Percentiles rank a stretch among this genome's conserved stretches.
Conservation (phyloP, 1,140 invertebrate genomes). For the Pristionchus pacificus region DNA sequence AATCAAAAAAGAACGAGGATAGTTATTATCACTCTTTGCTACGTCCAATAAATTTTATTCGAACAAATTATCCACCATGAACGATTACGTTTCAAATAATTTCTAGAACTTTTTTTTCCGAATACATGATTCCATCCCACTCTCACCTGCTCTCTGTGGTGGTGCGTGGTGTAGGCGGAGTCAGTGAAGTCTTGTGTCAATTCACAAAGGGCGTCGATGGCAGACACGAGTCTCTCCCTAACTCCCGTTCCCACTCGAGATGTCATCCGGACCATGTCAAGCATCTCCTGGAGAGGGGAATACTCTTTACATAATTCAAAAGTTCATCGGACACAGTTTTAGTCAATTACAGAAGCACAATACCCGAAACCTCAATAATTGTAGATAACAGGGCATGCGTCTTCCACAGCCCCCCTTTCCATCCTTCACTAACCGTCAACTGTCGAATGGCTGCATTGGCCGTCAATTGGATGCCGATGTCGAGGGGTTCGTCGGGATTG, state of each 20-base stretch:
- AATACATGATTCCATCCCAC: neutral
- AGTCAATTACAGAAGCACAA: no score
- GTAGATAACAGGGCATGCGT: conserved; percentile 16
- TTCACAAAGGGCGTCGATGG: conserved; percentile 84
- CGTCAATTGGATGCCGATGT: conserved; percentile 64
- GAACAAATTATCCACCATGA: no score
- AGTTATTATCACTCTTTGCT: no score
- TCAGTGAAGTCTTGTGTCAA: conserved; percentile 97
- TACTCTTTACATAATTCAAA: conserved; percentile 15
- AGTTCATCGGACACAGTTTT: no score
- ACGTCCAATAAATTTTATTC: no score
- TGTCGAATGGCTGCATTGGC: conserved; percentile 75
- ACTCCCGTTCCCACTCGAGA: conserved; percentile 53
- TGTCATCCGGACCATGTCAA: conserved; percentile 76
- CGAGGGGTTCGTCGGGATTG: conserved; percentile 50
- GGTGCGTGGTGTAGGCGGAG: conserved; percentile 93
- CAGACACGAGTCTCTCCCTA: conserved; percentile 69
- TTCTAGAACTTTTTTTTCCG: no score
- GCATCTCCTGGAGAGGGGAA: conserved; percentile 68
- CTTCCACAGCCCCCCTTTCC: neutral
- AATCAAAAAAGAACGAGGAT: no score
- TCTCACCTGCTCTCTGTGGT: conserved; percentile 77
- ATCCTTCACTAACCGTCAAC: conserved; percentile 63
- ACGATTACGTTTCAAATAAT: no score
- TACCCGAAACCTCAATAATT: conserved; percentile 32